Conservation (phyloP, 2,113 vertebrate genomes). For the Blennius ocellaris region DNA sequence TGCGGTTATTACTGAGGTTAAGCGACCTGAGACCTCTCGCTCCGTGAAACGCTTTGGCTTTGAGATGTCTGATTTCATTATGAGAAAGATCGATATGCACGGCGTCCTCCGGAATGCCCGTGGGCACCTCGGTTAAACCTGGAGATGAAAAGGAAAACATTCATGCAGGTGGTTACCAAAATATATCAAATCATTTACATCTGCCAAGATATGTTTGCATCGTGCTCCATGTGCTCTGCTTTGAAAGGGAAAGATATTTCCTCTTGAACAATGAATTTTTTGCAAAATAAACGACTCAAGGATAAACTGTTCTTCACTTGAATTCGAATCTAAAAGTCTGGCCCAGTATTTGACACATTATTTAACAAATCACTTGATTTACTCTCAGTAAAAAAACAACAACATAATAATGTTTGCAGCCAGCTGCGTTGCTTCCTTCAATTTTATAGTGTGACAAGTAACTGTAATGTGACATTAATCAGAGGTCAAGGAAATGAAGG, state of each 20-base stretch:
- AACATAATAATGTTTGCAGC: too few relatives aligned
- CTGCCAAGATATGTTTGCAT: background rate
- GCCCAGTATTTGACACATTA: background rate
- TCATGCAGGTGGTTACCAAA: background rate
- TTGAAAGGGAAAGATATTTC: too few relatives aligned
- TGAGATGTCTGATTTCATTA: constrained; percentile 91
- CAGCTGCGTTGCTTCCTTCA: constrained; percentile 10
- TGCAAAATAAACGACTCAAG: background rate
- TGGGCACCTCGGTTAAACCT: constrained; percentile 93
- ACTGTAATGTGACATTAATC: background rate
- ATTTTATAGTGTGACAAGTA: constrained; percentile 10
- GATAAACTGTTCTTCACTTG: background rate
- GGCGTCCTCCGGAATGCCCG: constrained; percentile 89
- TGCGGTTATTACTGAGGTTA: constrained; percentile 91
- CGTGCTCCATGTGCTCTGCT: too few relatives aligned
- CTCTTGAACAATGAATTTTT: too few relatives aligned
- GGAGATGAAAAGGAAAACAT: constrained; percentile 36
- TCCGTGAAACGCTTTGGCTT: constrained; percentile 88
- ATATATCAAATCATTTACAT: constrained; percentile 13
- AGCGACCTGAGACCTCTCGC: constrained; percentile 88
- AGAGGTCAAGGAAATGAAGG: background rate
- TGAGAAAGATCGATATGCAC: constrained; percentile 91
- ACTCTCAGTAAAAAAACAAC: background rate
- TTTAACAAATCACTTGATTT: constrained; percentile 7
- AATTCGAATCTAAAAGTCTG: constrained; percentile 21